phyloP scores from a whole-genome alignment of 1,140 invertebrate species.

The Thalassaphorura encarpata region DNA sequence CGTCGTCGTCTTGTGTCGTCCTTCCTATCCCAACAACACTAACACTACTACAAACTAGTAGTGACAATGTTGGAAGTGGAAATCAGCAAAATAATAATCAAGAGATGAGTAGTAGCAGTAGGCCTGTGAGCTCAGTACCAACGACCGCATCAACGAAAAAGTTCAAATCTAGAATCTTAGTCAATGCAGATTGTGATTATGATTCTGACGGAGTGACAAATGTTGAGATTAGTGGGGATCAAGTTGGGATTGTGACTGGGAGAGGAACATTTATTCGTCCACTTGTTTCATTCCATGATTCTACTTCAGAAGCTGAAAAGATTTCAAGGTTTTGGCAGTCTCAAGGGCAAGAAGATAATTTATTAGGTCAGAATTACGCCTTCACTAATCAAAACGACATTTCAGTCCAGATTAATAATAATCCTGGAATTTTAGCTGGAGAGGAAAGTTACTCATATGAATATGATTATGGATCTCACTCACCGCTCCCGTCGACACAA shows the following conservation, averaged over 20 bases:
- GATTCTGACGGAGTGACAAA: neutral
- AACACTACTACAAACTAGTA: neutral
- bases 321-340: neutral
- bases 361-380: too few species aligned
- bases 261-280: neutral
- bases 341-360: neutral
- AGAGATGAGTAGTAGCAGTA: neutral
- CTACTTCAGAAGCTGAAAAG: neutral
- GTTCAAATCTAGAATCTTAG: neutral
- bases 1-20: too few species aligned
- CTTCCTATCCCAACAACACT: too few species aligned
- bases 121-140: neutral
- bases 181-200: neutral
- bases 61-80: neutral
- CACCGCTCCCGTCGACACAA: neutral
- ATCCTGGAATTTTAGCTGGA: neutral
- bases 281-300: neutral
- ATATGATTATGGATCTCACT: neutral
- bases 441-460: neutral
- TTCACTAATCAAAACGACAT: neutral
- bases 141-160: neutral
- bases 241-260: neutral
- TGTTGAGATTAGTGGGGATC: slow-evolving; percentile 2
- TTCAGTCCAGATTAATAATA: neutral
- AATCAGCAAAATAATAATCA: neutral